Evolutionary conservation across 2,888 invertebrate species (phyloP), one percentile per base, ranked within the genome.

Genomic region (Spisula subtruncata): DNA sequence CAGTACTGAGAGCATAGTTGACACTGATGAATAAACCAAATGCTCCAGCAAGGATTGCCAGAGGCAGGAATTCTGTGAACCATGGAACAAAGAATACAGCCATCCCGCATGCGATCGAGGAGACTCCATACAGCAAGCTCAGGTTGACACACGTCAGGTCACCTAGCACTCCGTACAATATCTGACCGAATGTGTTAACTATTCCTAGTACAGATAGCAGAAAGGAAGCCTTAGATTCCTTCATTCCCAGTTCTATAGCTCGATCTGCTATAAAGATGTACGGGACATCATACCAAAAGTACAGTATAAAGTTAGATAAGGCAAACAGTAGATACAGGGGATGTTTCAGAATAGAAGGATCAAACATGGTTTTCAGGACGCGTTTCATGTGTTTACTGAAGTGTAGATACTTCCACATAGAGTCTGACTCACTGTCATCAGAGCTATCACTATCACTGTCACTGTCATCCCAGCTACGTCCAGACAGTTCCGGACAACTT

Each of bases 201-300:
- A 96, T 95, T 32, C 97, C 97, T 51, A 99, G 98, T 85, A 98
- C 97, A 85, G 99, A 98, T 92, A 99, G 97, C 93, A 99, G 97
- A 90, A 98, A 97, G 8, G 99, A 98, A 6, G 96, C 95, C 32
- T 91, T 89, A 56, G 92, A 88, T n/a, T 95, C 93, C 0, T 92
- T 80, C 75, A 96, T 94, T 0, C 98, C 98, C 91, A 98, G 97
- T 16, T 98, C 97, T 56, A 97, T 97, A 5, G 95, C 95, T 97
- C 98, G 98, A 96, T 99, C 99, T 86, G 98, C 98, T 91, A 99
- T 97, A 97, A 99, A 99, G 96, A 99, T 98, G 97, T 99, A 99
- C 20, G 99, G 99, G 89, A 99, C 98, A 96, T 99, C 99, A 92
- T 97, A 97, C 98, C 99, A 99, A 95, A 98, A 98, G 66, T 90